Evolutionary conservation across 2,888 invertebrate genomes (phyloP), one percentile per base, ranked within the genome.

Genomic region (Perdita meconis): DNA sequence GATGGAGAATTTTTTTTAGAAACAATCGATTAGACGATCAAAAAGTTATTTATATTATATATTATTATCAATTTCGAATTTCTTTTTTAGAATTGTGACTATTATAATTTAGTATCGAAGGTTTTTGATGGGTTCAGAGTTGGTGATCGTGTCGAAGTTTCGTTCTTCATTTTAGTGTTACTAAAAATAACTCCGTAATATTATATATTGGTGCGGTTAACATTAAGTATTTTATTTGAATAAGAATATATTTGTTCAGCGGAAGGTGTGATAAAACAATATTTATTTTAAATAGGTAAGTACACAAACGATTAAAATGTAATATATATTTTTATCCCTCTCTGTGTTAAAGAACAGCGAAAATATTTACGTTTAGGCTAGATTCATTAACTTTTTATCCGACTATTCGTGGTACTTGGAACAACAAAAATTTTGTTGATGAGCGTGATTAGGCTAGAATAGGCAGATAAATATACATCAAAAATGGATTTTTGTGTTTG

Each of bases 241-340:
- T 61, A 19, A 40, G 34, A 16, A 22, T 59, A 36, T 24, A 70
- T 36, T 26, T 44, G 50, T 63, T 56, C 38, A 24, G 55, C 59
- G 40, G 53, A 63, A 73, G 59, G 74, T 84, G 76, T 75, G 78
- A 77, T 69, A 10, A 26, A 72, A 57, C 67, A 13, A 42, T 60
- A 59, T 75, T 72, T 69, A 42, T 42, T 51, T 50, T n/a, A 71
- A 26, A 44, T 80, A 79, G 87, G 87, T 87, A 87, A 87, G 87
- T 87, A 88, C 80, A 57, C 50, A 63, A 78, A 44, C 74, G 69
- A 73, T 82, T 77, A 59, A 81, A 70, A 78, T 80, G 63, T 60
- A 74, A 6, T 80, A 66, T 60, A 55, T 82, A 16, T 70, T 38
- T 78, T 40, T 60, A 63, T 59, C 61, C 36, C 80, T 47, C 56